phyloP scores from a whole-genome alignment of 2,797 vertebrate genomes.

The Sebastiscus tertius region DNA sequence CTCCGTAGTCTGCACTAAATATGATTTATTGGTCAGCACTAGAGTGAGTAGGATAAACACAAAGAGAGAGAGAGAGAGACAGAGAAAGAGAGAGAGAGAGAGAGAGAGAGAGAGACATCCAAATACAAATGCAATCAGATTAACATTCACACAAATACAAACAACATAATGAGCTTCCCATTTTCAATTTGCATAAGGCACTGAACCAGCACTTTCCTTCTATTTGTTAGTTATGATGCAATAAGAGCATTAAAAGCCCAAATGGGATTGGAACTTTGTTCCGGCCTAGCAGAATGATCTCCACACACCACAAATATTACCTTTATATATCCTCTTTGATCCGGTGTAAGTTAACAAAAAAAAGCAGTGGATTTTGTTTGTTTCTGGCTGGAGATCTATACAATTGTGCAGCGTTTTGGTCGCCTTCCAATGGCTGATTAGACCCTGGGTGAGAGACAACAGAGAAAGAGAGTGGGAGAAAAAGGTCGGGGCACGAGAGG shows the following conservation, averaged over 20 bases:
- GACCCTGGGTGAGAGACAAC: slow-evolving; percentile 14
- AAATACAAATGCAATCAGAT: slow-evolving; percentile 1
- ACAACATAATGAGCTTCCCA: not conserved
- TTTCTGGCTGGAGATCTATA: not conserved
- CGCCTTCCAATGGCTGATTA: slow-evolving; percentile 32
- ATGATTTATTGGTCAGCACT: too few relatives aligned
- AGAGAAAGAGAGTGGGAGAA: slow-evolving; percentile 9
- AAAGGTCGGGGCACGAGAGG: not conserved
- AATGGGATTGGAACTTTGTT: not conserved
- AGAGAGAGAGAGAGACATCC: not conserved
- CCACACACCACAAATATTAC: not conserved
- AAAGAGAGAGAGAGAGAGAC: not conserved
- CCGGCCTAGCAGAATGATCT: not conserved
- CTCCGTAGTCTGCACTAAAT: too few relatives aligned
- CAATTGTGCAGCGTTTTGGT: not conserved
- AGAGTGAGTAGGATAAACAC: not conserved
- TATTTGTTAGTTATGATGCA: not conserved
- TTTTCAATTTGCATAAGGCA: not conserved
- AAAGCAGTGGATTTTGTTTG: not conserved
- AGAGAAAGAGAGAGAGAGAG: not conserved
- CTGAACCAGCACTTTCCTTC: not conserved
- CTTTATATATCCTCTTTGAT: not conserved
- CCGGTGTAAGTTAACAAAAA: not conserved
- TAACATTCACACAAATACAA: slow-evolving; percentile 3
- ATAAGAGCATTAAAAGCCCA: not conserved